phyloP scores from a whole-genome alignment of 2,888 invertebrate species.

The Lasioglossum calceatum region DNA sequence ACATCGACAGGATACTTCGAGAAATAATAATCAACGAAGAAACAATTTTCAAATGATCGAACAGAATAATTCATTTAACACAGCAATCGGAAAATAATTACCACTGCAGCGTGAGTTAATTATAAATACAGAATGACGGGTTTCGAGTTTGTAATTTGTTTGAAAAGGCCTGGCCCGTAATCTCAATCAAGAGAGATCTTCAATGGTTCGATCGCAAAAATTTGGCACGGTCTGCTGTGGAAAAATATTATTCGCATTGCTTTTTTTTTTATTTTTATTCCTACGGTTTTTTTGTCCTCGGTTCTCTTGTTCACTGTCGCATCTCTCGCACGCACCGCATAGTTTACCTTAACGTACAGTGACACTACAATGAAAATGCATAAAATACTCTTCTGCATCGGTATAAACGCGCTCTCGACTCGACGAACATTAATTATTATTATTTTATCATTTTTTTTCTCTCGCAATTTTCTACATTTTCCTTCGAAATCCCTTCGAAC shows the following conservation, averaged over 20 bases:
- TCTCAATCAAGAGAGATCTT: conserved; percentile 39
- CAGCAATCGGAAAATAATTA: conserved; percentile 46
- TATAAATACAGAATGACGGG: background rate
- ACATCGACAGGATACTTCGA: background rate
- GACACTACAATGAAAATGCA: conserved; percentile 64
- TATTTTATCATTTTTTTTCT: conserved; percentile 10
- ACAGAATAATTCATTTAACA: conserved; percentile 64
- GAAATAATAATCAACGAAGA: background rate
- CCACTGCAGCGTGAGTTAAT: conserved; percentile 27
- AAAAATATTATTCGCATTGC: conserved; percentile 76
- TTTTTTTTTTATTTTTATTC: conserved; percentile 39
- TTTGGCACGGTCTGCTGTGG: conserved; percentile 78
- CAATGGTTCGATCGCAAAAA: conserved; percentile 70
- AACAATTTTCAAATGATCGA: background rate
- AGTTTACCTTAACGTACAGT: conserved; percentile 58
- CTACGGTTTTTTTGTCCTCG: conserved; percentile 31
- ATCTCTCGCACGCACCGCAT: conserved; percentile 22
- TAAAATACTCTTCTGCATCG: conserved; percentile 63
- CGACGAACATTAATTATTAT: conserved; percentile 28
- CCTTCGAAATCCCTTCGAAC: conserved; percentile 52
- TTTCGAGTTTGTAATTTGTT: background rate
- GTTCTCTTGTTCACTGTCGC: conserved; percentile 26
- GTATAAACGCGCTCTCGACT: conserved; percentile 60
- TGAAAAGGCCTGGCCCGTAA: background rate
- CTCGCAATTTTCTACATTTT: background rate